Evolutionary conservation across 2,113 vertebrate species (phyloP), one percentile per base, ranked within the genome.

Genomic region (Etheostoma cragini): DNA sequence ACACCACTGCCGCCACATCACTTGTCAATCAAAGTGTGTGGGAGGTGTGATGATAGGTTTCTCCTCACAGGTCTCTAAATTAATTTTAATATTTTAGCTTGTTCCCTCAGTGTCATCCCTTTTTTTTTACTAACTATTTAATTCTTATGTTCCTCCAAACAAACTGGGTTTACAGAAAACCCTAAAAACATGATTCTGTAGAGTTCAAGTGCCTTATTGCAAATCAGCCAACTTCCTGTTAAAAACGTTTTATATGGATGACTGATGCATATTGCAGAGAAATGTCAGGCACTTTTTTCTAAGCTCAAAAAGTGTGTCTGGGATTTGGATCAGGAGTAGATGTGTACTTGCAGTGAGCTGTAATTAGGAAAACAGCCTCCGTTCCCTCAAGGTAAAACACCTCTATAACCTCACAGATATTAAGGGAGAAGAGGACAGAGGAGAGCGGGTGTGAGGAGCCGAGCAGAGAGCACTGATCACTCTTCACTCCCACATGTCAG

Each of bases 21-120:
- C 74, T 50, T 91, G 88, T 91, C 92, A 89, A 82, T 93, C 89
- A 93, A 54, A 83, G 86, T 45, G 53, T 30, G 90, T 93, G 81
- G 91, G 91, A 70, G 57, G 80, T 6, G 8, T 56, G 78, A 65
- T 33, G 76, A 76, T 49, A 45, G 52, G 47, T 57, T 71, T 78
- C 78, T 75, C n/a, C 69, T 42, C 19, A 3, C 50, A 71, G 66
- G 38, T 78, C 62, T 33, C 62, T 16, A 35, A 30, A 72, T 82
- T 14, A 13, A 50, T 69, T 7, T 64, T n/a, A n/a, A n/a, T n/a
- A n/a, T 65, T 47, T 58, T 60, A 47, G 58, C 80, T 60, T 17
- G 60, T 81, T 73, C 76, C 54, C 57, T 83, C 75, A 74, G 57
- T 35, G 14, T 72, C 52, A 8, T 38, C 45, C 66, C 52, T 22